Evolutionary conservation across 1,140 invertebrate species (phyloP).

Genomic region (Arion vulgaris): DNA sequence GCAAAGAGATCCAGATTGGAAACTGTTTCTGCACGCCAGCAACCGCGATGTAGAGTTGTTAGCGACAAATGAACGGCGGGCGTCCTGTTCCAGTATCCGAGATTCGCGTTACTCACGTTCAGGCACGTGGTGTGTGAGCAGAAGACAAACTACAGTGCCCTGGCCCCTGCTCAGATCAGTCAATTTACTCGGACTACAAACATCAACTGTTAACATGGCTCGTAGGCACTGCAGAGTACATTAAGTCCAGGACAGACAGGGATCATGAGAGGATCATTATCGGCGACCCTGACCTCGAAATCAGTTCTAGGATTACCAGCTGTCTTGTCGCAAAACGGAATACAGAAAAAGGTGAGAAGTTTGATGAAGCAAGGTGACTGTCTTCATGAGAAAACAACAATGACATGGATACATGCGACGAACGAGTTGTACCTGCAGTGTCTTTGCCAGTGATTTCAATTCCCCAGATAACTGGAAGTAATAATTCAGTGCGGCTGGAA

Average conservation of each 20-base stretch:
- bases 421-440: neutral
- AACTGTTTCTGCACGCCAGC: neutral
- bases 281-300: neutral
- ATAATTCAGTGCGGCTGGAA: neutral
- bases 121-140: neutral
- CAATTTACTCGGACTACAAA: neutral
- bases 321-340: neutral
- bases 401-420: neutral
- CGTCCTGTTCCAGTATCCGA: neutral
- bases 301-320: neutral
- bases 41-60: neutral
- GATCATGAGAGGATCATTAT: neutral
- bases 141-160: neutral
- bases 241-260: neutral
- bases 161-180: neutral
- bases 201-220: neutral
- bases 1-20: neutral
- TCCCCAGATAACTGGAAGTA: neutral
- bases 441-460: neutral
- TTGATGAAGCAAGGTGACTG: neutral
- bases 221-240: neutral
- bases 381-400: neutral
- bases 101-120: neutral
- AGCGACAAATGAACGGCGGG: conserved; percentile 14
- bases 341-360: neutral